Evolutionary conservation across 64 coral and sea anemone genomes (phyloP).

Genomic region (Stichodactyla mertensii): DNA sequence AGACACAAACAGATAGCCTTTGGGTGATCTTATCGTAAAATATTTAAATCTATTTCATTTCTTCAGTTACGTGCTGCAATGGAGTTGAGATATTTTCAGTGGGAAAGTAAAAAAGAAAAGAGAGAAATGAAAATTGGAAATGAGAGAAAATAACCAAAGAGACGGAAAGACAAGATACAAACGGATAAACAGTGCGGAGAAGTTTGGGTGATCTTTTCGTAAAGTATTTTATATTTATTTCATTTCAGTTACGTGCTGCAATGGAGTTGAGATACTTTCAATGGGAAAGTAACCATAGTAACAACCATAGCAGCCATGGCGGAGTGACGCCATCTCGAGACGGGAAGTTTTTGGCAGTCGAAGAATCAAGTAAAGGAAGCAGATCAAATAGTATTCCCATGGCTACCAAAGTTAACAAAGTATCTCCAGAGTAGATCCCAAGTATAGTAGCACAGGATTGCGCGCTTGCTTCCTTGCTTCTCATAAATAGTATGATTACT

Average conservation of each 20-base stretch:
- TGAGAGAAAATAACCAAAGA: too few species aligned
- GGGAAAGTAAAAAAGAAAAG: not conserved
- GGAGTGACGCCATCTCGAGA: not conserved
- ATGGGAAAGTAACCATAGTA: not conserved
- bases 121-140: too few species aligned
- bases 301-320: not conserved
- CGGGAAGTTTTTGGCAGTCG: not conserved
- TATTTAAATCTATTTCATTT: not conserved
- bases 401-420: not conserved
- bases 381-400: constrained; percentile 1
- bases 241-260: not conserved
- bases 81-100: not conserved
- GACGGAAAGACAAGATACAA: too few species aligned
- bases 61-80: not conserved
- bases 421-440: not conserved
- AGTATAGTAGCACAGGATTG: not conserved
- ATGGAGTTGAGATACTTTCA: not conserved
- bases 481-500: not conserved
- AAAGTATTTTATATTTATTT: not conserved
- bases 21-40: not conserved
- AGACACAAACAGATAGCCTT: not conserved
- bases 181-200: not conserved
- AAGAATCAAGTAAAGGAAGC: not conserved
- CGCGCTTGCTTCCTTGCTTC: not conserved
- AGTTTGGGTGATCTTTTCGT: not conserved